phyloP scores from a whole-genome alignment of 2,888 invertebrate genomes.

The Arctia plantaginis region DNA sequence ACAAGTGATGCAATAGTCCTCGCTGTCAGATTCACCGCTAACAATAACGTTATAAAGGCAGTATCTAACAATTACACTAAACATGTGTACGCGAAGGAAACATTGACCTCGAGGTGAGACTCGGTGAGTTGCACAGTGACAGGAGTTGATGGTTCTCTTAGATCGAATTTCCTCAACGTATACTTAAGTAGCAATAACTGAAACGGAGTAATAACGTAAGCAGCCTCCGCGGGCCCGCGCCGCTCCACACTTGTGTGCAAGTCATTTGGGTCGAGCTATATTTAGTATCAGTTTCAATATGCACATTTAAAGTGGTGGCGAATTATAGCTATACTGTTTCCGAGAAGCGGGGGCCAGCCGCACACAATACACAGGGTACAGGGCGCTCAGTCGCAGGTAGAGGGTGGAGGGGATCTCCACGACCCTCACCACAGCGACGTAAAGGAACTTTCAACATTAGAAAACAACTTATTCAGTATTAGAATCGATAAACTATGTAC shows the following conservation, averaged over 20 bases:
- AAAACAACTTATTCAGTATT: slow-evolving; percentile 19
- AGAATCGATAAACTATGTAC: slow-evolving; percentile 40
- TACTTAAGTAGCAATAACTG: neutral
- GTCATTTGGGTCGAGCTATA: neutral
- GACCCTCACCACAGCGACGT: slow-evolving; percentile 20
- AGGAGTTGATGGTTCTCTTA: neutral
- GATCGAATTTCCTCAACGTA: neutral
- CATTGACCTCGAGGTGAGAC: too few species aligned
- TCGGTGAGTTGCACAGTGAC: neutral
- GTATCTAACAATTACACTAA: neutral
- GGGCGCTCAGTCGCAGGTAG: neutral
- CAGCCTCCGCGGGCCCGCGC: neutral
- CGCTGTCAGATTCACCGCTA: neutral
- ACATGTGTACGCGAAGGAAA: neutral
- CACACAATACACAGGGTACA: too few species aligned
- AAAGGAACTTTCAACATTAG: slow-evolving; percentile 46
- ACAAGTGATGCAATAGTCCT: neutral
- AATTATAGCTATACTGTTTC: neutral
- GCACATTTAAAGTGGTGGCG: neutral
- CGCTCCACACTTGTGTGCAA: too few species aligned
- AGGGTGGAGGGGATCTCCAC: neutral
- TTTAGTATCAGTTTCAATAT: neutral
- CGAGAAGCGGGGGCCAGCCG: neutral
- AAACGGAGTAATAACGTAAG: neutral
- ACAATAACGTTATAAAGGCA: neutral